Percentiles rank a stretch among this genome's conserved stretches.
phyloP scores from a whole-genome alignment of 2,888 invertebrate species.

The Hirtodrosophila histrioides region DNA sequence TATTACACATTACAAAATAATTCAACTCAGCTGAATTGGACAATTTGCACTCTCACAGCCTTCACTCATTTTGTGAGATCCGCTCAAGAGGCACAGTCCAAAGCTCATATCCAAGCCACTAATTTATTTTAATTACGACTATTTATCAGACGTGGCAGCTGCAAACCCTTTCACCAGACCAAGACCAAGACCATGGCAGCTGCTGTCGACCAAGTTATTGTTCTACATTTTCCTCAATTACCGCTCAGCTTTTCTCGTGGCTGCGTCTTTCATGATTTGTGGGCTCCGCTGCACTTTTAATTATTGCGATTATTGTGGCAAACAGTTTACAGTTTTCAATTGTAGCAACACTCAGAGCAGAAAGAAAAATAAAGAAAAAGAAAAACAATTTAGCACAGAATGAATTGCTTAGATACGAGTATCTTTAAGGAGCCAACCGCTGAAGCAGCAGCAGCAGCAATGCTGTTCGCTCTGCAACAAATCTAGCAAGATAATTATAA shows the following conservation, averaged over 20 bases:
- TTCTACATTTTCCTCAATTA: slow-evolving; percentile 66
- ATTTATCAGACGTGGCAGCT: slow-evolving; percentile 44
- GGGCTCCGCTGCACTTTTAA: slow-evolving; percentile 61
- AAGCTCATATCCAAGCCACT: slow-evolving; percentile 36
- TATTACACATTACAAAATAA: too few relatives aligned
- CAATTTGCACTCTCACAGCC: slow-evolving; percentile 1
- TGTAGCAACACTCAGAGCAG: slow-evolving; percentile 34
- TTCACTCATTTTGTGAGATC: slow-evolving; percentile 3
- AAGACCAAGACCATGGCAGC: slow-evolving; percentile 8
- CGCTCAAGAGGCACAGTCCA: slow-evolving; percentile 12
- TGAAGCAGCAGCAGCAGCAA: slow-evolving; percentile 14
- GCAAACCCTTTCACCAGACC: slow-evolving; percentile 62
- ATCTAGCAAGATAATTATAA: slow-evolving; percentile 37
- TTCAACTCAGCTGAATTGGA: background rate
- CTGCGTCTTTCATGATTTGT: slow-evolving; percentile 60
- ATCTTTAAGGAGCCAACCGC: slow-evolving; percentile 10
- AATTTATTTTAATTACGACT: slow-evolving; percentile 57
- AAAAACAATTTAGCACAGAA: slow-evolving; percentile 61
- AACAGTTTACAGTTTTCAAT: slow-evolving; percentile 70
- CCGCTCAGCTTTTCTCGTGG: slow-evolving; percentile 33
- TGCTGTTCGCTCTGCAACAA: slow-evolving; percentile 9
- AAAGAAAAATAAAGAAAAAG: slow-evolving; percentile 12
- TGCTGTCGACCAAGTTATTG: slow-evolving; percentile 55
- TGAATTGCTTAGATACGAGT: slow-evolving; percentile 54
- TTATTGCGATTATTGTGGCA: slow-evolving; percentile 76